Base-by-base conservation (phyloP, 2,888 invertebrate species). In the Lepas anatifera region DNA sequence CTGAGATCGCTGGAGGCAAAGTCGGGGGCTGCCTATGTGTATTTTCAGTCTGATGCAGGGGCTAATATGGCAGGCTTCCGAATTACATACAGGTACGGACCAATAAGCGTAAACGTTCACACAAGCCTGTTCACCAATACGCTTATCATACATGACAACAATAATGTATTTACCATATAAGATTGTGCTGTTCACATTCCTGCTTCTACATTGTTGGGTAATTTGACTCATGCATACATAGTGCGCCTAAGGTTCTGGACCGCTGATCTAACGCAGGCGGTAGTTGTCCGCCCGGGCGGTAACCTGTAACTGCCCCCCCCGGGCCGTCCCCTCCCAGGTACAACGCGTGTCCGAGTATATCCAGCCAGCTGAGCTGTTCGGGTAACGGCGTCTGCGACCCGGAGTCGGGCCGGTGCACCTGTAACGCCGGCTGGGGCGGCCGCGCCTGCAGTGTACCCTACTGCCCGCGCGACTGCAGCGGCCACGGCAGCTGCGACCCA, bases 21-120 rank as follows among this genome's bases (percentile, higher is more conserved):
- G 69, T 93, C 94, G 0, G 95, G 95, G 70, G 89, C 89, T 73
- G 92, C 91, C 46, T 80, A 93, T 70, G 83, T 94, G 71, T 96
- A 98, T 82, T 99, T 99, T 83, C 97, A 95, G 83, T 97, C 96
- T 74, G 99, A 99, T 82, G 93, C 95, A 77, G 98, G 97, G 32
- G 97, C 94, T 82, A 98, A 96, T 77, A 95, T 98, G 91, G 92
- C 95, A 77, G 99, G 99, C 71, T 99, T 99, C 81, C 95, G 95
- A 80, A 89, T 99, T 73, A 90, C 93, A 29, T 98, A 97, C 81
- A 89, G 81, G 84, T 85, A n/a, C n/a, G n/a, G n/a, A n/a, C n/a
- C n/a, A n/a, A n/a, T n/a, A n/a, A n/a, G n/a, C n/a, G n/a, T n/a
- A n/a, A n/a, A n/a, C n/a, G n/a, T n/a, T n/a, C n/a, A n/a, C n/a